phyloP scores from a whole-genome alignment of 2,113 vertebrate genomes.

The Fukomys damarensis region DNA sequence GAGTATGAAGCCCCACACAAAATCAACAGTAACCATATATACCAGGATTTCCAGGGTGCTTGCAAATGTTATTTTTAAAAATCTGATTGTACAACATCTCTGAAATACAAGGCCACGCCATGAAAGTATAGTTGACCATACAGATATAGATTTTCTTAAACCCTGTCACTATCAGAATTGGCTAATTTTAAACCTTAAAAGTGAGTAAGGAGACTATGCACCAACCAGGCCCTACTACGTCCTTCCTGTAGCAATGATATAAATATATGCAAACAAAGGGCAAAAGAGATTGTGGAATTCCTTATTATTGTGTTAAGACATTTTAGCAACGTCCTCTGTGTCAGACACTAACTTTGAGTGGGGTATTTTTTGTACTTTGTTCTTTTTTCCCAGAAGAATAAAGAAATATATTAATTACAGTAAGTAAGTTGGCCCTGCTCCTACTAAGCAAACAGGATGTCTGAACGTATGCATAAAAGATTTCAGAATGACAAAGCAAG shows the following conservation, averaged over 20 bases:
- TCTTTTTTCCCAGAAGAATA: slow-evolving; percentile 30
- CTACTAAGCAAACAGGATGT: slow-evolving; percentile 56
- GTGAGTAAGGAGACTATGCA: not conserved
- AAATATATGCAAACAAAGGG: not conserved
- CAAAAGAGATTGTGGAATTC: not conserved
- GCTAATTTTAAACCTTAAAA: not conserved
- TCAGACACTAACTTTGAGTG: not conserved
- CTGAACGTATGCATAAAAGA: not conserved
- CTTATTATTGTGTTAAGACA: not conserved
- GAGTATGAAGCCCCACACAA: not conserved
- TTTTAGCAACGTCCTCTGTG: not conserved
- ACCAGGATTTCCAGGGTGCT: not conserved
- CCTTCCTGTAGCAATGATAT: not conserved
- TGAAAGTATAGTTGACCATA: not conserved
- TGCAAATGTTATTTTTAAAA: not conserved
- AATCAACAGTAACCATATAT: not conserved
- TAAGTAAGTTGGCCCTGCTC: slow-evolving; percentile 45
- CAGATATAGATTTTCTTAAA: not conserved
- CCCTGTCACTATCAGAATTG: not conserved
- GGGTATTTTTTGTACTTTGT: not conserved
- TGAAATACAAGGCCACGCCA: not conserved
- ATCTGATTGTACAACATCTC: not conserved
- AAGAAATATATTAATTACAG: slow-evolving; percentile 46
- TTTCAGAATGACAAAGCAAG: slow-evolving; percentile 63
- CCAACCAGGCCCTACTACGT: slow-evolving; percentile 25